Evolutionary conservation across 2,113 vertebrate genomes (phyloP).

Genomic region (Podocnemis expansa): DNA sequence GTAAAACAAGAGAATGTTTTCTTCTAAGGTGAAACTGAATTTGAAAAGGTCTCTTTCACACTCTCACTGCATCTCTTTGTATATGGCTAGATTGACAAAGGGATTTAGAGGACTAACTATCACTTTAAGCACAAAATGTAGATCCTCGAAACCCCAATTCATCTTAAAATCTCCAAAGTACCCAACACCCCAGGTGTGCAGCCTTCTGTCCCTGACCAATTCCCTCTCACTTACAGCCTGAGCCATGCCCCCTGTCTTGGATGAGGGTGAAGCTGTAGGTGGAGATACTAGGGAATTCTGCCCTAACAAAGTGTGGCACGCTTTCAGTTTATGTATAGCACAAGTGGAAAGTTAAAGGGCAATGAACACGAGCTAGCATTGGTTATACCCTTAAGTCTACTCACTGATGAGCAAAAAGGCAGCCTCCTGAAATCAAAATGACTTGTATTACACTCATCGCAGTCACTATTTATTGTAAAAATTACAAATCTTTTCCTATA

Average conservation of each 20-base stretch:
- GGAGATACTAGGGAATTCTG: not conserved
- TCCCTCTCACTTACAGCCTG: not conserved
- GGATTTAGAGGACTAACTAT: not conserved
- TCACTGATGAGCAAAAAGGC: not conserved
- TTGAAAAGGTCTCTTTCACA: not conserved
- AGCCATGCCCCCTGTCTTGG: not conserved
- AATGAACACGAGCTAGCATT: not conserved
- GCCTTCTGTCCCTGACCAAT: not conserved
- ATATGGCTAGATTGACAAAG: not conserved
- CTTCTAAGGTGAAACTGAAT: not conserved
- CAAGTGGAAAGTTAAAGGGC: not conserved
- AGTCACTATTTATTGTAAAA: conserved; percentile 38
- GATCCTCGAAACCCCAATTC: not conserved
- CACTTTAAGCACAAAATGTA: not conserved
- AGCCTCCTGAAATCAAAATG: not conserved
- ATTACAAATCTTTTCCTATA: conserved; percentile 31
- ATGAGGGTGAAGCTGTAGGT: not conserved
- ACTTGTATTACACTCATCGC: conserved; percentile 4
- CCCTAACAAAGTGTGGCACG: not conserved
- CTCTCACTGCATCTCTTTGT: not conserved
- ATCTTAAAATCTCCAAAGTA: not conserved
- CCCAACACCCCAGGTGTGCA: fast-evolving
- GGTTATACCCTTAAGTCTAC: not conserved
- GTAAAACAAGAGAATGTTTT: not conserved
- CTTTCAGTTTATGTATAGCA: not conserved